Evolutionary conservation across 2,888 invertebrate genomes (phyloP), one percentile per base, ranked within the genome.

Genomic region (Drosophila eohydei): DNA sequence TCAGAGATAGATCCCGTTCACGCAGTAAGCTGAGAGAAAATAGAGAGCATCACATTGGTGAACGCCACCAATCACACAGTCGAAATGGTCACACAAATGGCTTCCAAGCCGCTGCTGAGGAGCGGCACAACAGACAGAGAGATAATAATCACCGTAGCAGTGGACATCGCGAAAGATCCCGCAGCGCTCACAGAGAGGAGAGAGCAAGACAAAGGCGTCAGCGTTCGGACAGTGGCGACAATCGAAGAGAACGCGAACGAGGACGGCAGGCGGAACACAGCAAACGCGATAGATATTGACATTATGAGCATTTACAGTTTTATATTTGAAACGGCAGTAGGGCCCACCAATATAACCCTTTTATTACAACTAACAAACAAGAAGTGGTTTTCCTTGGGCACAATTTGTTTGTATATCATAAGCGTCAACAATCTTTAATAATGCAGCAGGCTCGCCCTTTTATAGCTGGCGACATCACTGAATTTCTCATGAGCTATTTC

Each of bases 211-310:
- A 66, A 21, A 62, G 74, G 14, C 85, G 82, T 14, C 72, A 71
- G n/a, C 82, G 81, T 1, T 86, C 88, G 0, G 59, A 34, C 9
- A 80, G 80, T 55, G 57, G 43, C 9, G 78, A 80, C 5, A 58
- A 58, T 7, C 73, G 67, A 6, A 32, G 16, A 9, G 32, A 30
- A 6, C 58, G 72, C 9, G 67, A 76, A 7, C 44, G 65, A 11
- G 70, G 72, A 6, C 41, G 69, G 14, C 67, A 74, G 11, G 28
- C 62, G 12, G 73, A 81, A 14, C 70, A 69, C 36, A 71, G 65
- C 7, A 70, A 73, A 9, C 63, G 68, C 26, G 67, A 71, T 8
- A 71, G 86, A 16, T 83, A 74, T 34, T 89, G 64, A 59, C 32
- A 36, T 51, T 30, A 9, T 38, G 46, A 28, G 46, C 38, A 79